These are phyloP conservation scores for Sterna hirundo DNA, from an alignment of 2,113 vertebrate species.

Conservation along the genomic window DNA sequence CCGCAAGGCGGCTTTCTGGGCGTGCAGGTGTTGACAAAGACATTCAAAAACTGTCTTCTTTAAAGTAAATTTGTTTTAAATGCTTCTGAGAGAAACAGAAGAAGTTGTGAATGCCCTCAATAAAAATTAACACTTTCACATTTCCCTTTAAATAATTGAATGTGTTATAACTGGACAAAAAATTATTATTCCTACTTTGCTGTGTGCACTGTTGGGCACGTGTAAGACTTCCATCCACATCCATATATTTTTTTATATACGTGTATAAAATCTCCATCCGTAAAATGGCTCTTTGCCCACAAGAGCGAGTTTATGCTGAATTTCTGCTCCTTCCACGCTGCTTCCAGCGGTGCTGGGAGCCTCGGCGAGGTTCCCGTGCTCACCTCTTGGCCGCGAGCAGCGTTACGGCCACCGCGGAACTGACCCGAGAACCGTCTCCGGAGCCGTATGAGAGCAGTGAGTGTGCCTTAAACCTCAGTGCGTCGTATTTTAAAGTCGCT, in stretches of 20 bases:
- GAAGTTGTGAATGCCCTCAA: background rate
- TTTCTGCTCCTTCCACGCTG: background rate
- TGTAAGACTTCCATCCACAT: constrained; percentile 6
- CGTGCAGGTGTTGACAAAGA: background rate
- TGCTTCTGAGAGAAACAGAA: background rate
- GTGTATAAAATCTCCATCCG: background rate
- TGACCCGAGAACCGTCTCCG: background rate
- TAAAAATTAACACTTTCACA: constrained; percentile 1
- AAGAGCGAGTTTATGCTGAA: background rate
- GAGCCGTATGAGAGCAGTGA: background rate
- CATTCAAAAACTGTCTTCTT: background rate
- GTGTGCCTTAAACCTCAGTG: background rate
- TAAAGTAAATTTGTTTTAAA: background rate
- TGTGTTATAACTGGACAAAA: background rate
- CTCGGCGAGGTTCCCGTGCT: background rate
- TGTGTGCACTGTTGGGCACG: background rate
- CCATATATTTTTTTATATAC: background rate
- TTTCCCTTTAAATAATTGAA: background rate
- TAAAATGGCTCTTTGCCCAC: background rate
- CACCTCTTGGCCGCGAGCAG: background rate
- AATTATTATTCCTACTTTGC: background rate
- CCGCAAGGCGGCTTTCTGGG: background rate
- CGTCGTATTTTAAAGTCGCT: background rate
- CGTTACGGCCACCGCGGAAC: background rate
- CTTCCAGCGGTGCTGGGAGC: background rate